These are phyloP conservation scores for Mercenaria mercenaria DNA, from an alignment of 1,140 invertebrate species.

Conservation along the genomic window DNA sequence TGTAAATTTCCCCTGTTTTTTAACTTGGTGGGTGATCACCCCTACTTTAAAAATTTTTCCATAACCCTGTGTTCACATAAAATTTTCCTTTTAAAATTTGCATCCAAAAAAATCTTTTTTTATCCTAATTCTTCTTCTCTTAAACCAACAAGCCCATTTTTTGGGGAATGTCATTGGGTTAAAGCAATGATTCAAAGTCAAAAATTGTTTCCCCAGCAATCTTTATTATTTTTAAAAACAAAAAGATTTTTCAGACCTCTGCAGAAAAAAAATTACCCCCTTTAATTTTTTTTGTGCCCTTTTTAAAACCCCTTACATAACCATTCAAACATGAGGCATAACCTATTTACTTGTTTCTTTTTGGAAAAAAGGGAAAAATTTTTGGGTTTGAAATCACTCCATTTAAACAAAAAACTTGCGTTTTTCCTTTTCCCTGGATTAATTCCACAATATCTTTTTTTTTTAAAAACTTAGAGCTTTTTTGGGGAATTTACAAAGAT, in stretches of 20 bases:
- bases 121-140: not conserved
- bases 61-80: constrained; percentile 48
- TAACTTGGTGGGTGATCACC: constrained; percentile 3
- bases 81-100: not conserved
- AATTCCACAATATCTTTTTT: not conserved
- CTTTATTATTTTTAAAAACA: not conserved
- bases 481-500: not conserved
- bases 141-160: not conserved
- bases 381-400: not conserved
- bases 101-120: not conserved
- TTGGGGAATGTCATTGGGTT: not conserved
- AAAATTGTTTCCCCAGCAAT: not conserved
- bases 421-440: not conserved
- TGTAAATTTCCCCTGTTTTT: constrained; percentile 4
- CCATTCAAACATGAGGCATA: constrained; percentile 40
- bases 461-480: not conserved
- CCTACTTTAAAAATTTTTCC: constrained; percentile 21
- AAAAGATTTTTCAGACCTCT: not conserved
- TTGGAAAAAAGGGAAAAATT: constrained; percentile 45
- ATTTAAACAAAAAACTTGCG: constrained; percentile 40
- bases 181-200: not conserved
- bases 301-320: constrained; percentile 3
- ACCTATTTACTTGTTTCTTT: not conserved
- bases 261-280: not conserved
- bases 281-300: constrained; percentile 57